Evolutionary conservation across 2,113 vertebrate species (phyloP), one percentile per base, ranked within the genome.

Genomic region (Microtus montanus): DNA sequence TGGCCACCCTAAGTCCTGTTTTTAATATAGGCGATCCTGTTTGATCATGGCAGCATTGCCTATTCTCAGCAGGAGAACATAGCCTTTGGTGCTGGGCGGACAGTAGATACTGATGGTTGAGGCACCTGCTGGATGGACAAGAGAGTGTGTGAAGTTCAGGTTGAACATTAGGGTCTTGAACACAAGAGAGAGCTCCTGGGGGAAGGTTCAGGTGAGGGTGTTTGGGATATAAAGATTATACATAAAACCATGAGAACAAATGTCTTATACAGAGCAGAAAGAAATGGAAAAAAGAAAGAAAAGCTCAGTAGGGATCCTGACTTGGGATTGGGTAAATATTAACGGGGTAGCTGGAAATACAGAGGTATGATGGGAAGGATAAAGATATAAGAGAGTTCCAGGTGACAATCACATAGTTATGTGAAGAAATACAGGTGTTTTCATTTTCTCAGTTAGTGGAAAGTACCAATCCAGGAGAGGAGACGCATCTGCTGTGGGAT

Each of bases 361-460:
- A 58, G 49, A 66, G 38, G 35, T 24, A 28, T 44, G 5, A 47
- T 4, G 52, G 3, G 52, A 80, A 15, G 85, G 30, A 28, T 13
- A 77, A 68, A 94, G 30, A 35, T 15, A 24, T 3, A 35, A 75
- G 82, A 87, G 49, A 77, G 7, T 82, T 93, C 47, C 47, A 64
- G 41, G 44, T 38, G 33, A 68, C 38, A 33, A 26, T 58, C 0
- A 0, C 22, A 7, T 54, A 17, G 47, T 4, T 10, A 1, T 2
- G 30, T n/a, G 30, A 82, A 91, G 83, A 84, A 44, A 47, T 12
- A 26, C 0, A 14, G 35, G 4, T 0, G 7, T 20, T 14, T 70
- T 17, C 44, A 70, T 35, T 70, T 38, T 70, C 2, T 54, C 61
- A 93, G 15, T 11, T 49, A 35, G 44, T 5, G 49, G 73, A 28